Conservation (phyloP, 1,140 invertebrate species). For the Pogonus chalceus region DNA sequence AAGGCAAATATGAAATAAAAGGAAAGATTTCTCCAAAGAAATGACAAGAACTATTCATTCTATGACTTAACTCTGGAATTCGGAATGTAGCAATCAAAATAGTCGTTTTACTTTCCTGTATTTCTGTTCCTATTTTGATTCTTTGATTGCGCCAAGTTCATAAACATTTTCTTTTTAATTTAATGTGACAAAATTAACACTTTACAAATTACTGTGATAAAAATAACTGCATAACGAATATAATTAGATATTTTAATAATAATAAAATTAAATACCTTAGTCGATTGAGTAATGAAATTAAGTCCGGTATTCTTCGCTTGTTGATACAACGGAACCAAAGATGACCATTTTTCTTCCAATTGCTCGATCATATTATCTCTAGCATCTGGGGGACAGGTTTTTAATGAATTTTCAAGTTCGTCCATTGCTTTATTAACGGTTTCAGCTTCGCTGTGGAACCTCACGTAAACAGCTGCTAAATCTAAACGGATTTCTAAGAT, state of each 20-base stretch:
- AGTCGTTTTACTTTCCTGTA: not conserved
- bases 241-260: not conserved
- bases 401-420: constrained; percentile 48
- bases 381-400: constrained; percentile 32
- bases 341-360: constrained; percentile 51
- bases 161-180: not conserved
- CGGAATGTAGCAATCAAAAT: not conserved
- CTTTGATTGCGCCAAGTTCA: constrained; percentile 2
- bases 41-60: not conserved
- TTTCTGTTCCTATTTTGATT: not conserved
- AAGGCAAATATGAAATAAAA: too few relatives aligned
- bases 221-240: too few relatives aligned
- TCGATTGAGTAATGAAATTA: constrained; percentile 56
- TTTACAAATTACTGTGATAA: not conserved
- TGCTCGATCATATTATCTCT: constrained; percentile 44
- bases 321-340: constrained; percentile 46
- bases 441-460: constrained; percentile 61
- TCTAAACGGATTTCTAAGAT: constrained; percentile 54
- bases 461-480: constrained; percentile 53
- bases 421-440: constrained; percentile 57
- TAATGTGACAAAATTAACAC: not conserved
- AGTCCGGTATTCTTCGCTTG: constrained; percentile 52
- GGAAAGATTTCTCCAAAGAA: too few relatives aligned
- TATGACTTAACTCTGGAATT: constrained; percentile 1
- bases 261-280: constrained; percentile 28